Evolutionary conservation across 2,797 vertebrate species (phyloP), one percentile per base, ranked within the genome.

Genomic region (Loris lydekkerianus): DNA sequence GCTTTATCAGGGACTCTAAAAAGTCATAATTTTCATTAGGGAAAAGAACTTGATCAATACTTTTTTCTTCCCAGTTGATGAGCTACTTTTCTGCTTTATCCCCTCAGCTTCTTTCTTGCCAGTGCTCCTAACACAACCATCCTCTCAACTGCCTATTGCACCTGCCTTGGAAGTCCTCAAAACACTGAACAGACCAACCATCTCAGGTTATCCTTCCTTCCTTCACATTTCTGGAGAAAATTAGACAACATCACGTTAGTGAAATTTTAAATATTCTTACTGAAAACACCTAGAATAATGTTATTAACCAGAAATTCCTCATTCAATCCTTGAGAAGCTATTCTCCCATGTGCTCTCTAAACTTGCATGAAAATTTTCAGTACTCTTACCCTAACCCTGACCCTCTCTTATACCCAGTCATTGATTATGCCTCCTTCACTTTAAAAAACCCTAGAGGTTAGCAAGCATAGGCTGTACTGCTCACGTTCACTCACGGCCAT

Each of bases 11-110:
- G 60, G 61, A 88, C 61, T 95, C 78, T 84, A 78, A 95, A 82
- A 94, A 95, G 73, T 95, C 91, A 90, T 96, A 67, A 86, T 96
- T 97, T 96, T 95, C 84, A 63, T 86, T 76, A 43, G 34, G 27
- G 69, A 60, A 78, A 95, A 86, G 61, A 90, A 95, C 86, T 43
- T 88, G 67, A 46, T 83, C 18, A 69, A 76, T 81, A 80, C 31
- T 94, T 83, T 85, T 56, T 70, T 76, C 56, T 31, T 84, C 46
- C 29, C 21, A 43, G 21, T 65, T 70, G 34, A 82, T 83, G 63
- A 97, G n/a, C 69, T 81, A n/a, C 29, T 77, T 95, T 58, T 49
- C 31, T 93, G 27, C 43, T 60, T 88, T 89, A 88, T 60, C 1
- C 5, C 40, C 14, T 86, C 17, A 49, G 27, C 56, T 53, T 80